Evolutionary conservation across 1,140 invertebrate genomes (phyloP).

Genomic region (Penaeus indicus): DNA sequence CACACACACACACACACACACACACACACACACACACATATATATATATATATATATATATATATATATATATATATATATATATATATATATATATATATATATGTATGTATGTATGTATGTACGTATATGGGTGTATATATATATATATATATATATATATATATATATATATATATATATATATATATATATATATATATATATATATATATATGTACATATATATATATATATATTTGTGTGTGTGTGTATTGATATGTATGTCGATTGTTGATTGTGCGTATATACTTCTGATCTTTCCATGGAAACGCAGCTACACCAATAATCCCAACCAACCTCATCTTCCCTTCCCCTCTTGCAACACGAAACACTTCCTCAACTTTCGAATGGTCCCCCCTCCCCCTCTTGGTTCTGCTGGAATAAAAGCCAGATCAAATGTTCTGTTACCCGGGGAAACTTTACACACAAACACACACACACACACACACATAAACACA

Average conservation of each 20-base stretch:
- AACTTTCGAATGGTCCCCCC: too few species aligned
- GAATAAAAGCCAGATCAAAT: not conserved
- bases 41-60: too few species aligned
- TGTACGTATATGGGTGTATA: conserved; percentile 14
- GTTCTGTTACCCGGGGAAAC: not conserved
- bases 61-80: not conserved
- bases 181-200: not conserved
- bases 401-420: too few species aligned
- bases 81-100: not conserved
- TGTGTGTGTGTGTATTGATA: conserved; percentile 10
- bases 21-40: too few species aligned
- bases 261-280: not conserved
- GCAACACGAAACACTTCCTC: too few species aligned
- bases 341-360: too few species aligned
- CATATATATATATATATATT: not conserved
- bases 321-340: too few species aligned
- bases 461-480: conserved; percentile 13
- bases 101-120: conserved; percentile 31
- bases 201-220: not conserved
- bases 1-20: too few species aligned
- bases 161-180: not conserved
- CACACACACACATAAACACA: not conserved
- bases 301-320: too few species aligned
- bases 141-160: not conserved
- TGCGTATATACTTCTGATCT: not conserved